phyloP scores from a whole-genome alignment of 2,113 vertebrate species.

The Melierax canorus region DNA sequence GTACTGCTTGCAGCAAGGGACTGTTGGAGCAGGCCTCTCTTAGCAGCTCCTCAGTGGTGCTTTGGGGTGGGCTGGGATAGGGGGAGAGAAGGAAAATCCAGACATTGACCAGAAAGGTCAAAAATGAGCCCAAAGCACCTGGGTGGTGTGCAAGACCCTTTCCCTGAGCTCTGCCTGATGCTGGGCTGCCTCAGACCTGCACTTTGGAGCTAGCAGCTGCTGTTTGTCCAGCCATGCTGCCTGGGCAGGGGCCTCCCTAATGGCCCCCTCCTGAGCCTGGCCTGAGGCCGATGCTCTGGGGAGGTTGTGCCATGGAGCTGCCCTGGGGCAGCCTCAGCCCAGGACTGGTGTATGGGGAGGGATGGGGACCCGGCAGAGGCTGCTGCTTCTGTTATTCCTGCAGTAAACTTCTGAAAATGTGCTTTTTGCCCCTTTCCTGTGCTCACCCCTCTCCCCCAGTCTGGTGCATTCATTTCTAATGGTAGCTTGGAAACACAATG shows the following conservation, averaged over 20 bases:
- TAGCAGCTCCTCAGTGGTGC: background rate
- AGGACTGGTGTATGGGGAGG: background rate
- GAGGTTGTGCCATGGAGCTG: background rate
- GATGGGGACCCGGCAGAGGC: background rate
- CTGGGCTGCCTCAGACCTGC: background rate
- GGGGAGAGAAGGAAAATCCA: background rate
- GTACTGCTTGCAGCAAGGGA: accelerated
- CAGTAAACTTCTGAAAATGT: background rate
- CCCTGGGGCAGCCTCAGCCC: background rate
- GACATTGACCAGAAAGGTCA: background rate
- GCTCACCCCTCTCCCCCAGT: background rate
- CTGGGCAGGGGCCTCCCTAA: background rate
- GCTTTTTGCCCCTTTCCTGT: background rate
- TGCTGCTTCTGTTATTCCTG: background rate
- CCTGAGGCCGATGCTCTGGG: background rate
- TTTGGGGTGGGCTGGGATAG: background rate
- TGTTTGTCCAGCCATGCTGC: background rate
- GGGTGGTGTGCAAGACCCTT: background rate
- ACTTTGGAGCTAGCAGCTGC: background rate
- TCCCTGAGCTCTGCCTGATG: background rate
- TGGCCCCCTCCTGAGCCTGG: too few species aligned
- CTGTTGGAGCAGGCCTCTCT: background rate
- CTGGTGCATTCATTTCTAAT: background rate
- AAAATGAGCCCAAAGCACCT: background rate
- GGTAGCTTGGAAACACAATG: background rate